These are phyloP conservation scores for Dryobota labecula DNA, from an alignment of 2,888 invertebrate species.

Conservation along the genomic window DNA sequence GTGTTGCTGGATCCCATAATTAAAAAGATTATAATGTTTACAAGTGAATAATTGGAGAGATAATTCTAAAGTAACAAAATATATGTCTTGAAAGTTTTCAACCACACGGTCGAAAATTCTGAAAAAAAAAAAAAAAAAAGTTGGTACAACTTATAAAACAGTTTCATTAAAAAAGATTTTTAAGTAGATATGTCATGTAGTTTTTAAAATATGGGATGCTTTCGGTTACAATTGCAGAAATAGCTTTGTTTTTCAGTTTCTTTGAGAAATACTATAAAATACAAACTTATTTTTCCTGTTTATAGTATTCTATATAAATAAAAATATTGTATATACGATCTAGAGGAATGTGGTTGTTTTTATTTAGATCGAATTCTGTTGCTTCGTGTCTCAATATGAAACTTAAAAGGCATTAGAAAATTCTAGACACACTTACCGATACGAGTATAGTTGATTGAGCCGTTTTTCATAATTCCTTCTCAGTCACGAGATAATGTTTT, in stretches of 20 bases:
- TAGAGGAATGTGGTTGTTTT: no score
- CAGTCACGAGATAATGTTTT: no score
- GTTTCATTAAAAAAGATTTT: background rate
- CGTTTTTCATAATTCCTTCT: no score
- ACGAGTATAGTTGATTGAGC: no score
- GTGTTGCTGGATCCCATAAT: background rate
- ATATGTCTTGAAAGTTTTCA: background rate
- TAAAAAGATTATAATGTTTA: background rate
- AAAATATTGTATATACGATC: no score
- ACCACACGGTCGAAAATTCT: background rate
- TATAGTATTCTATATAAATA: no score
- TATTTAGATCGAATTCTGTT: no score
- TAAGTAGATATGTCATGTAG: background rate
- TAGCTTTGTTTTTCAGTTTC: background rate
- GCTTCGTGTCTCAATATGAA: no score
- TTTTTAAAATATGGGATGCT: background rate
- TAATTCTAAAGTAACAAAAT: background rate
- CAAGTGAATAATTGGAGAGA: background rate
- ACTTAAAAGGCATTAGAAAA: no score
- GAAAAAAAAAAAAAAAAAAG: background rate
- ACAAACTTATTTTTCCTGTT: background rate
- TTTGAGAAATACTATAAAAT: background rate
- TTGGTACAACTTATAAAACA: background rate
- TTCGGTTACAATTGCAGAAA: background rate
- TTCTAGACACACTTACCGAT: no score